Evolutionary conservation across 2,113 vertebrate genomes (phyloP).

Genomic region (Platysteira castanea): DNA sequence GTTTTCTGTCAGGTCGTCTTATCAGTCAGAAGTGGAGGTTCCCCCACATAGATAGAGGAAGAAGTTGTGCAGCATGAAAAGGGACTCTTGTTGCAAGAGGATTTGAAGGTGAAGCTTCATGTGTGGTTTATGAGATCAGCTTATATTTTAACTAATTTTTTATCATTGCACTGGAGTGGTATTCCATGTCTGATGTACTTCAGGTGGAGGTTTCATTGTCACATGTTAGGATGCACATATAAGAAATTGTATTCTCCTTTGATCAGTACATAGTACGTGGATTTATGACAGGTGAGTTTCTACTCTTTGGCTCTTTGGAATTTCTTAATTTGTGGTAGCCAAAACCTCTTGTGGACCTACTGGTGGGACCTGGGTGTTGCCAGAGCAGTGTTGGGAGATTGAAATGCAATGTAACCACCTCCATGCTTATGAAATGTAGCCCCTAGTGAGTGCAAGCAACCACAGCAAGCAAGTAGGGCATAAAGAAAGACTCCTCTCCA

Average conservation of each 20-base stretch:
- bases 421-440: neutral
- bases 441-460: neutral
- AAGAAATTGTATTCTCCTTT: neutral
- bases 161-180: neutral
- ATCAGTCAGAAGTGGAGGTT: neutral
- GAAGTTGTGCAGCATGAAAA: neutral
- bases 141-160: neutral
- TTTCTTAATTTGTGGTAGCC: neutral
- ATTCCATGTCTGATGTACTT: neutral
- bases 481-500: neutral
- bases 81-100: neutral
- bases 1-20: neutral
- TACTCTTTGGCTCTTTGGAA: neutral
- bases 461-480: neutral
- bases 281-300: neutral
- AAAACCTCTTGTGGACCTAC: neutral
- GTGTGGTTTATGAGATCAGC: neutral
- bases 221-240: neutral
- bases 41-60: fast-evolving
- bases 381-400: neutral
- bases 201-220: neutral
- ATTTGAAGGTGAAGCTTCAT: neutral
- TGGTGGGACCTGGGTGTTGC: neutral
- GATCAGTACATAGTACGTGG: neutral
- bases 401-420: fast-evolving